Percentiles rank a stretch among this genome's conserved stretches.
These are phyloP conservation scores for Lagodon rhomboides DNA, from an alignment of 2,797 vertebrate species.

Conservation along the genomic window DNA sequence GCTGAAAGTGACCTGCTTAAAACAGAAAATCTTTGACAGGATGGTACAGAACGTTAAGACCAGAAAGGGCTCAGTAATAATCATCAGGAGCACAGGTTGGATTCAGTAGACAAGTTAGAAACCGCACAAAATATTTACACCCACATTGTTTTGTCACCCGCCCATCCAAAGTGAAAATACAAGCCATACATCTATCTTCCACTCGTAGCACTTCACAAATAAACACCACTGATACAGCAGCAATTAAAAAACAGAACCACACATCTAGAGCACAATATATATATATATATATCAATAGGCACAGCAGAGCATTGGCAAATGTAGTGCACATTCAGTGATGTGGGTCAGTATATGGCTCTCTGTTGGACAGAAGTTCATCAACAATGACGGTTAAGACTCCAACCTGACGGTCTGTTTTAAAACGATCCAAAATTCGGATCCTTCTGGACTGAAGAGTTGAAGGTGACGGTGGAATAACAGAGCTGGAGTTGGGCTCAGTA, in stretches of 20 bases:
- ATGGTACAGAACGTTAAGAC: conserved; percentile 9
- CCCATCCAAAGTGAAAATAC: conserved; percentile 20
- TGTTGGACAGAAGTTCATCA: conserved; percentile 11
- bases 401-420: neutral
- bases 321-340: conserved; percentile 51
- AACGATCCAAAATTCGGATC: neutral
- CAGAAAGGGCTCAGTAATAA: conserved; percentile 19
- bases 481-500: neutral
- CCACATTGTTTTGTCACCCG: conserved; percentile 6
- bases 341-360: conserved; percentile 48
- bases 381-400: neutral
- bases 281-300: conserved; percentile 56
- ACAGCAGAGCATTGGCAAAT: conserved; percentile 61
- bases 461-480: neutral
- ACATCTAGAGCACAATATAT: conserved; percentile 29
- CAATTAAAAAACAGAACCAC: conserved; percentile 31
- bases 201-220: conserved; percentile 29
- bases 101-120: conserved; percentile 41
- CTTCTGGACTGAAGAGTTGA: neutral
- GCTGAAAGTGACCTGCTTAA: neutral
- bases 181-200: conserved; percentile 19
- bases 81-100: neutral
- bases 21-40: neutral
- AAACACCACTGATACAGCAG: conserved; percentile 63
- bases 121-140: conserved; percentile 57